phyloP scores from a whole-genome alignment of 2,888 invertebrate genomes.

The Ophion obscuratus region DNA sequence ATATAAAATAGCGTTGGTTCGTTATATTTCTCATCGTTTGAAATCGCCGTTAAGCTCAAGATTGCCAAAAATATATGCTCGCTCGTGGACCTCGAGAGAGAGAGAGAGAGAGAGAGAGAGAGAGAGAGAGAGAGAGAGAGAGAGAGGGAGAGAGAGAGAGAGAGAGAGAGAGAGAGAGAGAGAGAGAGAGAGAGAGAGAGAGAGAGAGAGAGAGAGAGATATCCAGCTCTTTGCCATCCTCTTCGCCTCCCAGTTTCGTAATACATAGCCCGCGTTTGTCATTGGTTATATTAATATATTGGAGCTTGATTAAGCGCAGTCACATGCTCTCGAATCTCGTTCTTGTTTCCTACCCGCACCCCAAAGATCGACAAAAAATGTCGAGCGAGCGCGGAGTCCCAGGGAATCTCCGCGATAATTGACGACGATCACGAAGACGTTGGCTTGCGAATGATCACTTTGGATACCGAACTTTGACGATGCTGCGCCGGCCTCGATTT shows the following conservation, averaged over 20 bases:
- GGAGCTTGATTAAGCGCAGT: constrained; percentile 80
- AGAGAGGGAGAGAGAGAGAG: background rate
- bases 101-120: background rate
- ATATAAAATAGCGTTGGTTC: constrained; percentile 45
- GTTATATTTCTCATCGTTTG: constrained; percentile 58
- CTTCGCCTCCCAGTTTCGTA: constrained; percentile 63
- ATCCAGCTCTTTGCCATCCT: constrained; percentile 17
- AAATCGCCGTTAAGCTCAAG: constrained; percentile 61
- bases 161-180: background rate
- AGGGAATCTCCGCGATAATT: background rate
- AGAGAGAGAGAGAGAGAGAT: background rate
- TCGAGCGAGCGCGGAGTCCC: background rate
- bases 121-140: background rate
- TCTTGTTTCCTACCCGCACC: constrained; percentile 69
- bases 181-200: background rate
- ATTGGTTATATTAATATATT: constrained; percentile 80
- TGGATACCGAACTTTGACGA: background rate
- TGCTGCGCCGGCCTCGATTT: background rate
- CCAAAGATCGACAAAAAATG: background rate
- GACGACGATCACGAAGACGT: background rate
- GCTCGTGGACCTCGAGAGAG: constrained; percentile 31
- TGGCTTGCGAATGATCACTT: background rate
- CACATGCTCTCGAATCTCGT: constrained; percentile 75
- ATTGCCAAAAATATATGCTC: constrained; percentile 65
- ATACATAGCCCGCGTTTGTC: constrained; percentile 64